Conservation (phyloP, 2,797 vertebrate genomes). For the Coregonus ussuriensis region DNA sequence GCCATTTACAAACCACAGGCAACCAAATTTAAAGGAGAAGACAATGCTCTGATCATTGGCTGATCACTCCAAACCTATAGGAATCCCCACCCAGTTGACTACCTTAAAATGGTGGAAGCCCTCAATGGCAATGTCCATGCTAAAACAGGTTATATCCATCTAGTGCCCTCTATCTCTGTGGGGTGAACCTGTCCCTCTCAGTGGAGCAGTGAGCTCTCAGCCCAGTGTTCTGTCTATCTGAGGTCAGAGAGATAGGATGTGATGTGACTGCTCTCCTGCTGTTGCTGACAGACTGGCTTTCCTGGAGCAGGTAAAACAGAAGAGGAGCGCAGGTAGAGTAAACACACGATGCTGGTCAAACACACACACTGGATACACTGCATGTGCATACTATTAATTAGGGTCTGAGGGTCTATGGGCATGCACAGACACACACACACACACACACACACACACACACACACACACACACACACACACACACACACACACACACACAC, state of each 20-base stretch:
- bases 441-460: neutral
- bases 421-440: neutral
- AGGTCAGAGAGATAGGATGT: slow-evolving; percentile 35
- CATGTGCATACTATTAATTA: too few species aligned
- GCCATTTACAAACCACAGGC: too few species aligned
- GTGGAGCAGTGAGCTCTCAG: neutral
- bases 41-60: too few species aligned
- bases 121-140: too few species aligned
- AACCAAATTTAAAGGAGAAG: too few species aligned
- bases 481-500: slow-evolving; percentile 51
- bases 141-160: too few species aligned
- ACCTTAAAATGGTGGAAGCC: too few species aligned
- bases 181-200: neutral
- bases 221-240: slow-evolving; percentile 2
- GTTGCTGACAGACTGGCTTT: slow-evolving; percentile 26
- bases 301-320: slow-evolving; percentile 40
- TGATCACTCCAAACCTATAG: too few species aligned
- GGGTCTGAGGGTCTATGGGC: neutral
- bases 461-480: neutral
- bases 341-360: slow-evolving; percentile 2
- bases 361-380: neutral
- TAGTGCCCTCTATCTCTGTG: too few species aligned
- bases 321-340: slow-evolving; percentile 17
- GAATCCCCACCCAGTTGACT: too few species aligned
- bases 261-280: neutral